A percentile compares a stretch with the other conserved stretches of the same genome.
These are phyloP conservation scores for Hydropotes inermis DNA, from an alignment of 2,113 vertebrate genomes.

Conservation along the genomic window DNA sequence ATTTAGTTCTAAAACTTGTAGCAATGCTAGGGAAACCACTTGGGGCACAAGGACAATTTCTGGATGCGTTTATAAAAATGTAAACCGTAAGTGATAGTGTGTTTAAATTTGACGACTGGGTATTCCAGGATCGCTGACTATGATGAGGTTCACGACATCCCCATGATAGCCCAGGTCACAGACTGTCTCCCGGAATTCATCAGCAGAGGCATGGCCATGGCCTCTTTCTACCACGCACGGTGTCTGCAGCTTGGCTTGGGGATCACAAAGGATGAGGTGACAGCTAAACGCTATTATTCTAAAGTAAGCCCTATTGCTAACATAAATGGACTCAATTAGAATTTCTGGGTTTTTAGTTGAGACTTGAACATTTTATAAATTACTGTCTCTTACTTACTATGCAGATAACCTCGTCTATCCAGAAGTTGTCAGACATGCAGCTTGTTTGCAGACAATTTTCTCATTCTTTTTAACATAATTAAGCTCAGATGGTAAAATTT, in stretches of 20 bases:
- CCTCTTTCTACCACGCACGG: conserved; percentile 84
- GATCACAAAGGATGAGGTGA: conserved; percentile 65
- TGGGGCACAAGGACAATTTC: background rate
- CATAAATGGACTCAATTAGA: background rate
- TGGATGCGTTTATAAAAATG: background rate
- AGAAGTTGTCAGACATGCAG: background rate
- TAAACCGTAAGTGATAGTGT: background rate
- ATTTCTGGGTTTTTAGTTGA: background rate
- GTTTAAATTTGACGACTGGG: background rate
- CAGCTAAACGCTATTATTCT: conserved; percentile 78
- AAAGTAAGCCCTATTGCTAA: conserved; percentile 68
- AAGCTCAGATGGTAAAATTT: background rate
- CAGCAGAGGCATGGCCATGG: conserved; percentile 81
- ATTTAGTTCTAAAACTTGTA: background rate
- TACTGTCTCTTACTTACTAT: background rate
- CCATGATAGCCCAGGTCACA: conserved; percentile 69
- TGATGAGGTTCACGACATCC: conserved; percentile 66
- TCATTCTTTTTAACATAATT: background rate
- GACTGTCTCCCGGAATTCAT: conserved; percentile 82
- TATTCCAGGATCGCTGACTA: conserved; percentile 76
- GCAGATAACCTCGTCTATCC: background rate
- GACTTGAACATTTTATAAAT: background rate
- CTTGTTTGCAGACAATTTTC: background rate
- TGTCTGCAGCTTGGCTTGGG: conserved; percentile 85
- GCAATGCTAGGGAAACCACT: background rate